Conservation (phyloP, 1,140 invertebrate species). For the Monomorium pharaonis region DNA sequence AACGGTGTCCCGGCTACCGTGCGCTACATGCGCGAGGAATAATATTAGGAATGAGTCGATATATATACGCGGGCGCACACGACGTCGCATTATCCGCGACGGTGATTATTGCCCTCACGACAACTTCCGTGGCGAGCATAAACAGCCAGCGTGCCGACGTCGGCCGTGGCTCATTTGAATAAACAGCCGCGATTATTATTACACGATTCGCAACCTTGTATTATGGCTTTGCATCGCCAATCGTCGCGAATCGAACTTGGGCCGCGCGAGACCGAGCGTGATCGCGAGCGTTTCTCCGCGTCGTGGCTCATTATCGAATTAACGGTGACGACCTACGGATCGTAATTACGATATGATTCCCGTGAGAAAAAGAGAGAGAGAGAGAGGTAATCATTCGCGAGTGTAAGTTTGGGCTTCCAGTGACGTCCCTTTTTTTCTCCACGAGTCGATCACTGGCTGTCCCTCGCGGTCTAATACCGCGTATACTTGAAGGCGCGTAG, state of each 20-base stretch:
- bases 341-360: conserved; percentile 26
- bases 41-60: conserved; percentile 65
- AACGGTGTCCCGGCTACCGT: conserved; percentile 22
- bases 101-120: conserved; percentile 58
- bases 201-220: conserved; percentile 49
- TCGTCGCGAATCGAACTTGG: conserved; percentile 22
- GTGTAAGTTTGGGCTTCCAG: not conserved
- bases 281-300: conserved; percentile 12
- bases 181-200: conserved; percentile 63
- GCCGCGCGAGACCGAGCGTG: conserved; percentile 24
- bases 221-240: conserved; percentile 50
- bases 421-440: conserved; percentile 9
- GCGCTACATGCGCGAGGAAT: conserved; percentile 49
- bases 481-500: not conserved
- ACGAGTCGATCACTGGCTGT: not conserved
- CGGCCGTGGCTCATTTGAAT: conserved; percentile 64
- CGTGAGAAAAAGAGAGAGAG: not conserved
- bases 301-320: conserved; percentile 52
- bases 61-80: not conserved
- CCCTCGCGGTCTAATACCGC: not conserved
- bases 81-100: conserved; percentile 35
- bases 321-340: conserved; percentile 12
- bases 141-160: conserved; percentile 51
- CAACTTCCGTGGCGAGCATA: conserved; percentile 61
- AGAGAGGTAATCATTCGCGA: not conserved